Conservation (phyloP, 2,888 invertebrate genomes). For the Belgica antarctica region DNA sequence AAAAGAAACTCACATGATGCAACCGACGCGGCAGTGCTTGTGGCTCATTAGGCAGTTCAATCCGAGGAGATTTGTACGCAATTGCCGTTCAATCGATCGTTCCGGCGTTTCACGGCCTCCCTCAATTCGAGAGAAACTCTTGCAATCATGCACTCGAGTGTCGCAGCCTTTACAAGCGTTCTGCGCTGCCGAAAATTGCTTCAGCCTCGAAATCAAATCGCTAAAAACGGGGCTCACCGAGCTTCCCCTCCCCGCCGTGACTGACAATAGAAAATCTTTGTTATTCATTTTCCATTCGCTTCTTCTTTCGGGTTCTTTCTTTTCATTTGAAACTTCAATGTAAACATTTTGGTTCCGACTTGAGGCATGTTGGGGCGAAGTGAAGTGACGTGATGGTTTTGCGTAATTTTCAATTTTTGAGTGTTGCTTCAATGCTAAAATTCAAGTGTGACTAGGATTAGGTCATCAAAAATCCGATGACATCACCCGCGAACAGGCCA, state of each 20-base stretch:
- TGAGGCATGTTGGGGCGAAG: too few species aligned
- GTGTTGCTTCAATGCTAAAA: too few species aligned
- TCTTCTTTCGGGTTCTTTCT: background rate
- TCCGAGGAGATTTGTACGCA: background rate
- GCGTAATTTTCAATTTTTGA: too few species aligned
- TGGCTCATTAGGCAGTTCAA: background rate
- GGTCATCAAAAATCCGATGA: too few species aligned
- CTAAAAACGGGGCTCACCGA: too few species aligned
- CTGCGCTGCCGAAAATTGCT: background rate
- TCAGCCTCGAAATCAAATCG: background rate
- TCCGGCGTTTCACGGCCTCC: background rate
- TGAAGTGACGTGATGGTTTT: too few species aligned
- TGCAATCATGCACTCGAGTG: background rate
- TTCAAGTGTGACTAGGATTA: too few species aligned
- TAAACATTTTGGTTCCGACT: conserved; percentile 5
- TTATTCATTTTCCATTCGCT: conserved; percentile 9
- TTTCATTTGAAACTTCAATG: conserved; percentile 6
- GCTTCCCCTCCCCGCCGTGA: background rate
- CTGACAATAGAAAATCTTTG: conserved; percentile 32
- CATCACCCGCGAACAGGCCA: too few species aligned
- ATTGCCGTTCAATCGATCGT: background rate
- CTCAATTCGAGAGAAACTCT: background rate
- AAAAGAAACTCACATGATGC: background rate
- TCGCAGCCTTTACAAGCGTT: background rate
- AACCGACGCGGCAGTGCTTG: background rate